phyloP scores from a whole-genome alignment of 2,113 vertebrate genomes.

The Ginglymostoma cirratum region DNA sequence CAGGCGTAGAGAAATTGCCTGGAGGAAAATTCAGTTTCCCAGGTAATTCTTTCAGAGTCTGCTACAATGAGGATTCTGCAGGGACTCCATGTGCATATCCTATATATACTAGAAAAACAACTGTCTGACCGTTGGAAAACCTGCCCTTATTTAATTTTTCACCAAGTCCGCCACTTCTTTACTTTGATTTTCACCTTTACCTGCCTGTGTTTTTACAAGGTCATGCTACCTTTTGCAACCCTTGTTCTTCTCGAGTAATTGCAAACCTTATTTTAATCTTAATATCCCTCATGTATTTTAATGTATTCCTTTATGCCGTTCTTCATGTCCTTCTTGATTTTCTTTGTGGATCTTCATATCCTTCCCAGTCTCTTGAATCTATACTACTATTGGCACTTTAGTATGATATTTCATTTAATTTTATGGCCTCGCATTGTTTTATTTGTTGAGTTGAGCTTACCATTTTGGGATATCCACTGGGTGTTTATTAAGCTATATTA shows the following conservation, averaged over 20 bases:
- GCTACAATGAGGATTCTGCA: no score
- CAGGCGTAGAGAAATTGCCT: no score
- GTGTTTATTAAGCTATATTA: no score
- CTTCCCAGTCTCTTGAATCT: not conserved
- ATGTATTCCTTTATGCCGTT: not conserved
- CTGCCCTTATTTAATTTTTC: no score
- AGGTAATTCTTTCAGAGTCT: no score
- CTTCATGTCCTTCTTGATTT: not conserved
- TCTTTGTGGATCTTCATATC: not conserved
- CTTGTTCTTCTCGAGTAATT: not conserved
- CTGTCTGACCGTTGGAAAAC: no score
- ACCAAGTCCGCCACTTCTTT: not conserved
- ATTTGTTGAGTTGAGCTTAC: no score
- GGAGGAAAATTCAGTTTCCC: no score
- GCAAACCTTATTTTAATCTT: not conserved
- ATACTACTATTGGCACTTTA: no score
- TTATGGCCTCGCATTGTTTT: not conserved
- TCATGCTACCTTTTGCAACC: not conserved
- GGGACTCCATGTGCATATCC: no score
- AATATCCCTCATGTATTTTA: not conserved
- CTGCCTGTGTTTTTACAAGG: not conserved
- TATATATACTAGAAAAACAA: no score
- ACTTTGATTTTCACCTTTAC: not conserved
- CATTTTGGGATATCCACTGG: no score
- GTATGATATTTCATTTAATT: not conserved